A percentile compares a stretch with the other conserved stretches of the same genome.
phyloP scores from a whole-genome alignment of 1,140 invertebrate genomes.

The Choristoneura fumiferana region DNA sequence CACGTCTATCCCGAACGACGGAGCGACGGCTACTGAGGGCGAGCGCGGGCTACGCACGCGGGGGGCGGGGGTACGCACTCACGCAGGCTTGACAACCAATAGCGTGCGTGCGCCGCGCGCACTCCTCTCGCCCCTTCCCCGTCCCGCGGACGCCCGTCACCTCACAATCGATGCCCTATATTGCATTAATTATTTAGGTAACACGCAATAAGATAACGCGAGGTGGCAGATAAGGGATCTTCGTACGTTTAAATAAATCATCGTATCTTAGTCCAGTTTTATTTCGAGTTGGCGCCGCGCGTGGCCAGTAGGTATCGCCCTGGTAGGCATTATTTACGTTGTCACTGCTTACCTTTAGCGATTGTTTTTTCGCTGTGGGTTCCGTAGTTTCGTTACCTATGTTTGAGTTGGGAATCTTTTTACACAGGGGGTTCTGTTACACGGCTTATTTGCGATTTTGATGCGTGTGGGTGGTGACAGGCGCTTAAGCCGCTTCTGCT shows the following conservation, averaged over 20 bases:
- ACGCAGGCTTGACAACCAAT: slow-evolving; percentile 74
- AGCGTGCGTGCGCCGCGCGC: slow-evolving; percentile 74
- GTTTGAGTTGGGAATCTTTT: not conserved
- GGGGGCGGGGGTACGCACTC: slow-evolving; percentile 68
- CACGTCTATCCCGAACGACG: slow-evolving; percentile 45
- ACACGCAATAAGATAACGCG: slow-evolving; percentile 78
- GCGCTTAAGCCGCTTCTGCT: not conserved
- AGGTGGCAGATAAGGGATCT: slow-evolving; percentile 74
- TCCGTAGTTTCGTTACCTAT: slow-evolving; percentile 29
- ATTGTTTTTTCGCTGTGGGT: slow-evolving; percentile 49
- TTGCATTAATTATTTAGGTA: slow-evolving; percentile 79
- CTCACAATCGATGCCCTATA: slow-evolving; percentile 79
- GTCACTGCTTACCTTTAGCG: slow-evolving; percentile 33
- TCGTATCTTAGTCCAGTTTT: slow-evolving; percentile 35
- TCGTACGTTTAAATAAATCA: slow-evolving; percentile 71
- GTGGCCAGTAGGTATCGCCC: slow-evolving; percentile 21
- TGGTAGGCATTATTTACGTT: slow-evolving; percentile 53
- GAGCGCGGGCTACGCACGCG: slow-evolving; percentile 67
- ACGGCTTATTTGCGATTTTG: not conserved
- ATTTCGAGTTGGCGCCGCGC: not conserved
- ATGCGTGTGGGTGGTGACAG: not conserved
- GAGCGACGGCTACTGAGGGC: slow-evolving; percentile 59
- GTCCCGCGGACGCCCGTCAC: slow-evolving; percentile 64
- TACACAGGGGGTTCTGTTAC: not conserved
- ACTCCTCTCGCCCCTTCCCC: slow-evolving; percentile 60